Evolutionary conservation across 1,140 invertebrate species (phyloP).

Genomic region (Ostrea denselamellosa): DNA sequence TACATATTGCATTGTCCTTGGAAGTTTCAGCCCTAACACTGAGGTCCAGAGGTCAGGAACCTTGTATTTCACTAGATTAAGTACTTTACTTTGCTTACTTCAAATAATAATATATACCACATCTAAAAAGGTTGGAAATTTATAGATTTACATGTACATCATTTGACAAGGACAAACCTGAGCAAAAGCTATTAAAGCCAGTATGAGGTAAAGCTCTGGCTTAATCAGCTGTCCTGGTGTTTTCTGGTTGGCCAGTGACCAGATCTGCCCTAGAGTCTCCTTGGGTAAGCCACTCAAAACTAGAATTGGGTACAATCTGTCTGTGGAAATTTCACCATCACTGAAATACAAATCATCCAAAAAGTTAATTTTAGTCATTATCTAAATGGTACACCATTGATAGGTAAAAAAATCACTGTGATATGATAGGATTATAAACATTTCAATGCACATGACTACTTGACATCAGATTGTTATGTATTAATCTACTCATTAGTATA

Average conservation of each 20-base stretch:
- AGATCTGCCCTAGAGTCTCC: conserved; percentile 83
- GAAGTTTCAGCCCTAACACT: too few species aligned
- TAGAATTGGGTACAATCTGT: conserved; percentile 83
- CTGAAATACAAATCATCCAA: conserved; percentile 58
- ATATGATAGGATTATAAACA: too few species aligned
- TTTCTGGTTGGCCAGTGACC: conserved; percentile 83
- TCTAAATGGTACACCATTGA: too few species aligned
- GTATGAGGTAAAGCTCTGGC: conserved; percentile 82
- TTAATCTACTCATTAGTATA: too few species aligned
- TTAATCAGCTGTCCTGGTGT: conserved; percentile 83
- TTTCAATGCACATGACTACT: too few species aligned
- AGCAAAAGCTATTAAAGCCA: conserved; percentile 83
- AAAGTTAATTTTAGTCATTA: not conserved
- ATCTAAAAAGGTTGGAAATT: not conserved
- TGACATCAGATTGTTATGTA: too few species aligned
- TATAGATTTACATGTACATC: not conserved
- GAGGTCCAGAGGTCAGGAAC: too few species aligned
- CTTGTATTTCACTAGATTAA: too few species aligned
- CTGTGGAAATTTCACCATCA: conserved; percentile 82
- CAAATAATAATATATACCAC: too few species aligned
- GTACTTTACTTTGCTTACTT: too few species aligned
- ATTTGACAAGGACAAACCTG: conserved; percentile 77
- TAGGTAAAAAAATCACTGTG: too few species aligned
- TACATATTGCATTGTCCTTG: too few species aligned
- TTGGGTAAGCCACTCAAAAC: conserved; percentile 83